phyloP scores from a whole-genome alignment of 2,888 invertebrate genomes.

The Philonicus albiceps region DNA sequence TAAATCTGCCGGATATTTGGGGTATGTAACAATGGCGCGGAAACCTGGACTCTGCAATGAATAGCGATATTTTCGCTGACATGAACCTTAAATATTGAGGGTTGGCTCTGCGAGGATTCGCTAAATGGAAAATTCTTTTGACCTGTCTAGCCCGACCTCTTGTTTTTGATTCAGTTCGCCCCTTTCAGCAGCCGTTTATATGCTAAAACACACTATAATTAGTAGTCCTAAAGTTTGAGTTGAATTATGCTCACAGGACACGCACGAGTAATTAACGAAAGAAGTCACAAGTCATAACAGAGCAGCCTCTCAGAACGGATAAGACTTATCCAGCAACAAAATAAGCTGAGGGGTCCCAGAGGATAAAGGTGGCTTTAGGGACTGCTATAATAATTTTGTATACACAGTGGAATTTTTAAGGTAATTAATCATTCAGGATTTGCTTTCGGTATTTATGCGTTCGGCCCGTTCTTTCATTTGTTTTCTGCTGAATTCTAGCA shows the following conservation, averaged over 20 bases:
- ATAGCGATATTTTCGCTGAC: not conserved
- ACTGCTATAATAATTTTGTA: conserved; percentile 45
- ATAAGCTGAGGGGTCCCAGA: conserved; percentile 32
- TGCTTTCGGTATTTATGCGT: conserved; percentile 42
- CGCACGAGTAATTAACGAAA: conserved; percentile 49
- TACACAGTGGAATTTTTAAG: conserved; percentile 46
- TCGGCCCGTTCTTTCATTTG: conserved; percentile 38
- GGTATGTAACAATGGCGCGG: not conserved
- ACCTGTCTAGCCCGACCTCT: not conserved
- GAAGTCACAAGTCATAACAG: conserved; percentile 44
- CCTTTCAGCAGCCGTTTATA: not conserved
- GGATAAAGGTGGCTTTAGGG: conserved; percentile 6
- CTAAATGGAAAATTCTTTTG: not conserved
- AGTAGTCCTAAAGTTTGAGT: conserved; percentile 41
- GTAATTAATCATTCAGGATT: conserved; percentile 48
- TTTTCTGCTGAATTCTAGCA: conserved; percentile 10
- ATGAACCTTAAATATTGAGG: not conserved
- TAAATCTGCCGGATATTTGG: not conserved
- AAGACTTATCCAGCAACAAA: conserved; percentile 25
- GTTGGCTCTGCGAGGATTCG: not conserved
- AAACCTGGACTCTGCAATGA: not conserved
- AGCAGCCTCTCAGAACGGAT: conserved; percentile 29
- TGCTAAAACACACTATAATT: conserved; percentile 29
- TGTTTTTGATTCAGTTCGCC: not conserved
- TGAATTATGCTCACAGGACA: conserved; percentile 49